A percentile compares a stretch with the other conserved stretches of the same genome.
Evolutionary conservation across 2,113 vertebrate genomes (phyloP).

Genomic region (Callaeas wilsoni): DNA sequence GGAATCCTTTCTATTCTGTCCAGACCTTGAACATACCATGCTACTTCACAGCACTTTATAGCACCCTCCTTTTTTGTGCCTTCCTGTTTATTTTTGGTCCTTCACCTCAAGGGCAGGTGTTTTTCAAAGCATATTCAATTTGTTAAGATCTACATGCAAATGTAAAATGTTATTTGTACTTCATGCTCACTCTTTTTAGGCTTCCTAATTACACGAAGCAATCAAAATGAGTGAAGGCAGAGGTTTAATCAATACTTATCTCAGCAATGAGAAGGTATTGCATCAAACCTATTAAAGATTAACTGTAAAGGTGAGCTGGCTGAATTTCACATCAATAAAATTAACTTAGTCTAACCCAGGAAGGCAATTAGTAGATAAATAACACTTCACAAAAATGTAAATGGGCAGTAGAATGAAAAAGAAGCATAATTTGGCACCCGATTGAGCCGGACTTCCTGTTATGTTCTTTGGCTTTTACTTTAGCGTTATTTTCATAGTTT

Average conservation of each 20-base stretch:
- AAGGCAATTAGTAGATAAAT: not conserved
- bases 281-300: not conserved
- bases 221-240: not conserved
- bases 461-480: not conserved
- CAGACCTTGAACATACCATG: not conserved
- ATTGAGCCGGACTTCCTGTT: not conserved
- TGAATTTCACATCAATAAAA: not conserved
- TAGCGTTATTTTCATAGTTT: not conserved
- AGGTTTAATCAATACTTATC: constrained; percentile 5
- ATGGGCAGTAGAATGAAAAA: not conserved
- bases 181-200: not conserved
- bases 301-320: not conserved
- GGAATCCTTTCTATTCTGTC: not conserved
- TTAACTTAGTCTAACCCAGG: not conserved
- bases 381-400: not conserved
- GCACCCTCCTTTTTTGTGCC: not conserved
- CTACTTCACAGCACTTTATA: not conserved
- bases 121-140: not conserved
- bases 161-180: not conserved
- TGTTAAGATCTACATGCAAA: not conserved
- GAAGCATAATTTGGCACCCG: not conserved
- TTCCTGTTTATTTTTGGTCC: not conserved
- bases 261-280: not conserved
- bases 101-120: not conserved
- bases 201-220: not conserved